Conservation (phyloP, 2,888 invertebrate species). For the Patella pellucida region DNA sequence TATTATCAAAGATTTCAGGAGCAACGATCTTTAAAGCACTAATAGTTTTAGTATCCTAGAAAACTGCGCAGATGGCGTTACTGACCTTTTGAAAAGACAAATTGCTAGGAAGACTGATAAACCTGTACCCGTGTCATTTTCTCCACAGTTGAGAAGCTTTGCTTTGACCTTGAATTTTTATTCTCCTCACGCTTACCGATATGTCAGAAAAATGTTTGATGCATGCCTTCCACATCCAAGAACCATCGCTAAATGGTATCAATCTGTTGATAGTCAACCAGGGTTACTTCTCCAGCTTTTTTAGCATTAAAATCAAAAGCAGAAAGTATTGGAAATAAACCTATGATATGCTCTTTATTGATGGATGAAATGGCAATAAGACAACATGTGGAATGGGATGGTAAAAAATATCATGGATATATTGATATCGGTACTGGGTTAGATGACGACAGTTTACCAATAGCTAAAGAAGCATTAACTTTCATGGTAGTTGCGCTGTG, state of each 20-base stretch:
- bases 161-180: not conserved
- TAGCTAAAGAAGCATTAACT: not conserved
- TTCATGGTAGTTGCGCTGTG: not conserved
- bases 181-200: not conserved
- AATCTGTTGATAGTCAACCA: not conserved
- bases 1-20: not conserved
- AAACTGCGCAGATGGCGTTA: not conserved
- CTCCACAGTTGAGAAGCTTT: not conserved
- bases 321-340: not conserved
- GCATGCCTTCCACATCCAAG: not conserved
- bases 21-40: not conserved
- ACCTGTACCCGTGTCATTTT: not conserved
- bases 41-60: not conserved
- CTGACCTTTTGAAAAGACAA: not conserved
- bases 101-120: not conserved
- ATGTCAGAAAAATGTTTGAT: not conserved
- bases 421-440: constrained; percentile 10
- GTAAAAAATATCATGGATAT: constrained; percentile 8
- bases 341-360: not conserved
- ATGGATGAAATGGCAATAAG: constrained; percentile 13
- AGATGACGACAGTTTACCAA: constrained; percentile 6
- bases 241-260: not conserved
- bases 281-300: not conserved
- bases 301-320: not conserved
- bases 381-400: not conserved